phyloP scores from a whole-genome alignment of 2,888 invertebrate species.

The Halocaridina rubra region DNA sequence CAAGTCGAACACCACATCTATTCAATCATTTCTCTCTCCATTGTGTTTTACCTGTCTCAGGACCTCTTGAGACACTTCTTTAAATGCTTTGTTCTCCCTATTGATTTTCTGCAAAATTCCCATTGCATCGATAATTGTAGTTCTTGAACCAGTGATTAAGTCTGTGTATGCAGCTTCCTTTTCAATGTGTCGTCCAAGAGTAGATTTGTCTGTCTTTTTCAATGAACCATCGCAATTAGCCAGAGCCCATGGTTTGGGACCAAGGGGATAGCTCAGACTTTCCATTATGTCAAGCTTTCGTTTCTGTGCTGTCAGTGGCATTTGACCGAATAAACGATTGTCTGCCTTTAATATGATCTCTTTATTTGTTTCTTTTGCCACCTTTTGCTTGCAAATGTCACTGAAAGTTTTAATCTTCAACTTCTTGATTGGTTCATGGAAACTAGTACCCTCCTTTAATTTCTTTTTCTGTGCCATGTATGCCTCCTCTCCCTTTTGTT shows the following conservation, averaged over 20 bases:
- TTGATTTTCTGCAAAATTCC: background rate
- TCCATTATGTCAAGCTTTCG: background rate
- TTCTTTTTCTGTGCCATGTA: background rate
- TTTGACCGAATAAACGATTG: background rate
- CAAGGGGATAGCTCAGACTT: background rate
- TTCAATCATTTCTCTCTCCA: background rate
- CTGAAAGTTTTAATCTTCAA: background rate
- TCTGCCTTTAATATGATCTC: background rate
- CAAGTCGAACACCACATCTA: background rate
- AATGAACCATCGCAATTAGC: background rate
- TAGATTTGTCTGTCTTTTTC: background rate
- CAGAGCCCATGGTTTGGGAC: constrained; percentile 7
- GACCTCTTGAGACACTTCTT: background rate
- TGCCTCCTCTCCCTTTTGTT: constrained; percentile 1
- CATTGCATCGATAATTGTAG: background rate
- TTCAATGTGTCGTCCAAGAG: background rate
- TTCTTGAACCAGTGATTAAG: background rate
- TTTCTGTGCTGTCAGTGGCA: background rate
- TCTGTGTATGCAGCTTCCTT: background rate
- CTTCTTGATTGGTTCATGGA: constrained; percentile 1
- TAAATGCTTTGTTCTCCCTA: background rate
- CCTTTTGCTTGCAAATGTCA: background rate
- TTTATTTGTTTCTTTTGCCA: background rate
- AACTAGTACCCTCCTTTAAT: background rate
- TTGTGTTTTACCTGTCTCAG: background rate